Base-by-base conservation (phyloP, 2,797 vertebrate species). In the Cephalopachus bancanus region DNA sequence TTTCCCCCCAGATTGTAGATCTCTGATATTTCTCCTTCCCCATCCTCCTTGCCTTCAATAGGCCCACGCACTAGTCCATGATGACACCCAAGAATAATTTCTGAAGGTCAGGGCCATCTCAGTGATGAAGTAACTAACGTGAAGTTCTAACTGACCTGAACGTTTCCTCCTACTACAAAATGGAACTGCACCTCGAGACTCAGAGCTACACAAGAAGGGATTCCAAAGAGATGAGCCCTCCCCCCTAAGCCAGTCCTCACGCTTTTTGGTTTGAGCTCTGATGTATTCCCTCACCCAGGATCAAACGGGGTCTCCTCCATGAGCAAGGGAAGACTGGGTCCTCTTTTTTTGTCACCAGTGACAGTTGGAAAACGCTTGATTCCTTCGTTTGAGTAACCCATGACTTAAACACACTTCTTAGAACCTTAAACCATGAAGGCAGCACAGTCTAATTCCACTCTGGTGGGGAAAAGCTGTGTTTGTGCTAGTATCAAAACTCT, bases 251-350 rank as follows among this genome's bases (percentile, higher is more conserved):
- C 2, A 17, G 33, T n/a, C 30, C 9, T 28, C 1, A 65, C n/a
- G 15, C 7, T 64, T 79, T 59, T 3, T 5, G 6, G 16, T 51
- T 22, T 10, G 17, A 84, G 22, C 72, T 10, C 49, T 37, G 53
- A 6, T 20, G 0, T n/a, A 24, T 28, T 9, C 30, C 5, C 78
- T 86, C 5, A 7, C 2, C 53, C 0, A 0, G 1, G 0, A 22
- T 49, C 51, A 22, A 64, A 4, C 0, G 11, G 16, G 28, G 10
- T n/a, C 49, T 24, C 37, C 12, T 33, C 24, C 11, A 5, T 0
- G 0, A 62, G 44, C 3, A 2, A 65, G 9, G 12, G 19, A 37
- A 37, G 37, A 19, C 6, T 20, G 19, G 1, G 4, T 24, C 7
- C 59, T 89, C 30, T 26, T 2, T 0, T 53, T 37, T 75, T 60